These are phyloP conservation scores for Drosophila formosana DNA, from an alignment of 2,888 invertebrate genomes.

Conservation along the genomic window DNA sequence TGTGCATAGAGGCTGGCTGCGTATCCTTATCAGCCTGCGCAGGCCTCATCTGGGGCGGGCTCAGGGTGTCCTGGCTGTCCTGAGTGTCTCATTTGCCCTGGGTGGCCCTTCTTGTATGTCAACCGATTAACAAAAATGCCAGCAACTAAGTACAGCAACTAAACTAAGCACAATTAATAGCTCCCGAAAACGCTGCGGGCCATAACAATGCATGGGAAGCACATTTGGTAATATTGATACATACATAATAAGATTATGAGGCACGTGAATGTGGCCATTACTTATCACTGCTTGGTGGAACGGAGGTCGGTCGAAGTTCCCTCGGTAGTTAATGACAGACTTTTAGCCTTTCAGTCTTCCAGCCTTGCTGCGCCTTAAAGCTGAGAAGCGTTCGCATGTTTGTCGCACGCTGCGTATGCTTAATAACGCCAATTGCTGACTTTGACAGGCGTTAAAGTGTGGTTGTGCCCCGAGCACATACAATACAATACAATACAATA, in stretches of 20 bases:
- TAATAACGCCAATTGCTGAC: conserved; percentile 42
- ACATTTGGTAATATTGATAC: conserved; percentile 67
- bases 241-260: conserved; percentile 75
- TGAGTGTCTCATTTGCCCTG: conserved; percentile 19
- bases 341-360: conserved; percentile 6
- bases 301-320: conserved; percentile 3
- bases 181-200: conserved; percentile 32
- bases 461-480: not conserved
- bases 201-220: conserved; percentile 62
- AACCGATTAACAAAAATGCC: conserved; percentile 77
- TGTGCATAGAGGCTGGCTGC: conserved; percentile 9
- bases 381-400: conserved; percentile 22
- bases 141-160: conserved; percentile 72
- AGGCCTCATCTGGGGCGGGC: conserved; percentile 32
- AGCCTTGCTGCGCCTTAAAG: conserved; percentile 30
- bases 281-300: conserved; percentile 69
- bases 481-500: conserved; percentile 32
- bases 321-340: conserved; percentile 63
- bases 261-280: conserved; percentile 71
- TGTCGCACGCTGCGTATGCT: conserved; percentile 53
- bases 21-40: conserved; percentile 49
- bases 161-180: conserved; percentile 79
- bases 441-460: conserved; percentile 51
- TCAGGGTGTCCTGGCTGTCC: conserved; percentile 13
- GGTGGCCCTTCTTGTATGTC: conserved; percentile 51